These are phyloP conservation scores for Sarcophilus harrisii DNA, from an alignment of 2,797 vertebrate species.

Conservation along the genomic window DNA sequence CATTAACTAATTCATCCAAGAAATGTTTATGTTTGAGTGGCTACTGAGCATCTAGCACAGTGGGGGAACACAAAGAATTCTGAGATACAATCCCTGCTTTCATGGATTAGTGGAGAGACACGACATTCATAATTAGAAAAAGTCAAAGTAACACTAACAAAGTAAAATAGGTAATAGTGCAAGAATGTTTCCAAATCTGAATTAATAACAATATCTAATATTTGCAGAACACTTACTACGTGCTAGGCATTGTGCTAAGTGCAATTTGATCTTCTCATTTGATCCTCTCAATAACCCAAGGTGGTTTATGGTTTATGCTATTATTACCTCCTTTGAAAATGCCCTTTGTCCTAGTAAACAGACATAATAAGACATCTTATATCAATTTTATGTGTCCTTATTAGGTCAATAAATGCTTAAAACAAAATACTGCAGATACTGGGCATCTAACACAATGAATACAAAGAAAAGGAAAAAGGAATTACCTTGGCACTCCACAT, in stretches of 20 bases:
- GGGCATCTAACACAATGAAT: neutral
- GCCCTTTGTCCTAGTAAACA: neutral
- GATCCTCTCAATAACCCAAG: neutral
- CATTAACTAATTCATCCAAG: neutral
- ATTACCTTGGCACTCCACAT: conserved; percentile 92
- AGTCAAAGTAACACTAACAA: neutral
- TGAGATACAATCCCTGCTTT: neutral
- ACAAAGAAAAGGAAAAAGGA: neutral
- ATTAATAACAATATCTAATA: neutral
- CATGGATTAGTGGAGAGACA: neutral
- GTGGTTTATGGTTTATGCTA: no score
- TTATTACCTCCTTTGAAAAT: neutral
- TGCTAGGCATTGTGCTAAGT: neutral
- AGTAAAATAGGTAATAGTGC: neutral
- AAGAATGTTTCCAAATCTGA: neutral
- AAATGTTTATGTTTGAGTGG: neutral
- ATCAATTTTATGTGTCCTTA: neutral
- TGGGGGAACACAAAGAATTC: neutral
- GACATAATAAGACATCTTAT: neutral
- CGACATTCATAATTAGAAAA: neutral
- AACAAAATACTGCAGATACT: neutral
- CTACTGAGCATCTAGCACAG: neutral
- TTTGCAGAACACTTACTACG: neutral
- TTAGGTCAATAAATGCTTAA: neutral
- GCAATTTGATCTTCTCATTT: neutral